Conservation (phyloP, 2,797 vertebrate genomes). For the Crocodylus rhombifer region DNA sequence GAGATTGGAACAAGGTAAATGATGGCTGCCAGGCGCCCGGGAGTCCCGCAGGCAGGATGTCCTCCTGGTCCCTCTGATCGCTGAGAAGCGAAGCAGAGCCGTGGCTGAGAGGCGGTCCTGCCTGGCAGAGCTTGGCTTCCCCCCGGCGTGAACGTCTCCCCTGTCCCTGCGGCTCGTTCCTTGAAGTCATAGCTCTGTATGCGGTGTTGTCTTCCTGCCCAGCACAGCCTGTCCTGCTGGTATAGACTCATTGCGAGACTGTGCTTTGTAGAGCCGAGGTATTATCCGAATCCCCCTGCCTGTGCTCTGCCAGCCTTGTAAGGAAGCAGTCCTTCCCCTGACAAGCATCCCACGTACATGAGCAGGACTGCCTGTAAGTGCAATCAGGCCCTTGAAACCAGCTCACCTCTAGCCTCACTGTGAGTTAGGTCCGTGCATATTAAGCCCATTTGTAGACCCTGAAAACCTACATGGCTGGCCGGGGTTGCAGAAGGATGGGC, state of each 20-base stretch:
- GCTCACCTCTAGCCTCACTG: neutral
- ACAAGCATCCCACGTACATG: neutral
- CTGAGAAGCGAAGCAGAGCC: neutral
- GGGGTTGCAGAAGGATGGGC: neutral
- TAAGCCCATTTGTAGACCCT: neutral
- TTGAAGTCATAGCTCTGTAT: neutral
- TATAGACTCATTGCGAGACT: neutral
- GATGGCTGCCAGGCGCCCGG: neutral
- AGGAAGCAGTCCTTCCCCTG: neutral
- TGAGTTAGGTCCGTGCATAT: neutral
- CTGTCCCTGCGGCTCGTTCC: rapidly evolving
- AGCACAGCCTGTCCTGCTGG: neutral
- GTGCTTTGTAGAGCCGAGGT: neutral
- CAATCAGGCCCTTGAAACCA: neutral
- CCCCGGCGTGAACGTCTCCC: rapidly evolving
- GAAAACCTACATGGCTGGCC: neutral
- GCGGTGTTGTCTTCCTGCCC: neutral
- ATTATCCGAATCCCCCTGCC: neutral
- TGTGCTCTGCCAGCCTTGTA: neutral
- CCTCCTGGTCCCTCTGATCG: neutral
- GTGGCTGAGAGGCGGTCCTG: neutral
- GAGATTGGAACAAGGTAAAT: constrained; percentile 91
- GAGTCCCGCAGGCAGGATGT: neutral
- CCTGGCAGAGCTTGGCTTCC: neutral
- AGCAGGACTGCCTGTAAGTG: neutral